Evolutionary conservation across 2,888 invertebrate genomes (phyloP), one percentile per base, ranked within the genome.

Genomic region (Lucinisca nassula): DNA sequence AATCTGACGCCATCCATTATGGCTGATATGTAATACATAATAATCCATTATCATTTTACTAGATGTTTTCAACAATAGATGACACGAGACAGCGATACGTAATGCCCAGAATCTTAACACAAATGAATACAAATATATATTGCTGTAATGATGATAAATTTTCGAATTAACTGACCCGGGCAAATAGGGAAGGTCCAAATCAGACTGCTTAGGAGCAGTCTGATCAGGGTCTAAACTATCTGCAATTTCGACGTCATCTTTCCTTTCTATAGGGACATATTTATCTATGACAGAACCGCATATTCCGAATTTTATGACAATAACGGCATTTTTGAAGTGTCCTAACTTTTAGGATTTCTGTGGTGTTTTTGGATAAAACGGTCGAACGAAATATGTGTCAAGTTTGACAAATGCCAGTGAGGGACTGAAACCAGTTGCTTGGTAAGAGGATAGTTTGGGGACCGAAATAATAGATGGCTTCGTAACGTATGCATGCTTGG

Each of bases 21-120:
- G 67, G 17, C 35, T 67, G 67, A 67, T 67, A 67, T 67, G 30
- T 67, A 67, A 67, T 67, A 67, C 35, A 17, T 67, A 67, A 35
- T 67, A 67, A 67, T 67, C 67, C 35, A 67, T 67, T 67, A 67
- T 67, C 21, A 67, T 17, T 21, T 30, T 30, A 35, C 24, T 6
- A 1, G 30, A 21, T 55, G 55, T 21, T 35, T 35, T 67, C 67
- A 35, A 67, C 67, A 67, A 67, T 14, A 21, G 35, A 24, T 67
- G 67, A 17, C 67, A 67, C 17, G 67, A 8, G 35, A 3, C 6
- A 21, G 17, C 35, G 67, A 67, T 67, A 67, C 67, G 32, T 35
- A 67, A 67, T 67, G 10, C 27, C 67, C 67, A 35, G 32, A 67
- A 67, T 67, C 67, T 32, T 8, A 32, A 24, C 35, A 27, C 32